Base-by-base conservation (phyloP, 2,888 invertebrate genomes). In the Pyrocoelia pectoralis region DNA sequence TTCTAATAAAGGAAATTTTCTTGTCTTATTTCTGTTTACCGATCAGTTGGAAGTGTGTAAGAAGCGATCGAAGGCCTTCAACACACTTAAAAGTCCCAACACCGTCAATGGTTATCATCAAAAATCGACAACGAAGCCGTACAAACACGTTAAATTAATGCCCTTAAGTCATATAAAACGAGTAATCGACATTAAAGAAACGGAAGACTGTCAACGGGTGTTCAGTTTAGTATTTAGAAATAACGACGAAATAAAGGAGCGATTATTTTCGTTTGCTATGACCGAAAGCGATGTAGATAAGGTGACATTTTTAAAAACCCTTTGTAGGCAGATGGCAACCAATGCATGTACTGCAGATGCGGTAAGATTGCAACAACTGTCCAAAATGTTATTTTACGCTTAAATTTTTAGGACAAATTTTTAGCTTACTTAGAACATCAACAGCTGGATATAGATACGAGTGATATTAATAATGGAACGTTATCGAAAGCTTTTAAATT, bases 11-110 rank as follows among this genome's bases (percentile, higher is more conserved):
- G 97, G 97, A 54, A 79, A 76, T 80, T 90, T 90, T 70, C 86
- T 98, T 66, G 89, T 95, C 70, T 83, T 98, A 69, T 97, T 97
- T 81, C 85, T 98, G 19, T 98, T 98, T 82, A 94, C 95, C 38
- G 98, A 98, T 83, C 92, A 93, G 64, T 87, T 98, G 79, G 97
- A 97, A 84, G 95, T 98, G 76, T 92, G 92, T 82, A 92, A 93
- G 79, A 92, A 92, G 79, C 87, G 93, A 74, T 92, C 93, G 48
- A 92, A 93, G 80, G 90, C 86, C 53, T 88, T 88, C 68, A 89
- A 89, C 72, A 86, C 86, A 43, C 83, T 88, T 64, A 89, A 91
- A 76, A 91, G 90, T 70, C 91, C 92, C 0, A 81, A 80, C 59
- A 87, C 89, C 46, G 77, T 83, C 5, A 90, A 88, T 55, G 69